Evolutionary conservation across 2,113 vertebrate genomes (phyloP).

Genomic region (Chionomys nivalis): DNA sequence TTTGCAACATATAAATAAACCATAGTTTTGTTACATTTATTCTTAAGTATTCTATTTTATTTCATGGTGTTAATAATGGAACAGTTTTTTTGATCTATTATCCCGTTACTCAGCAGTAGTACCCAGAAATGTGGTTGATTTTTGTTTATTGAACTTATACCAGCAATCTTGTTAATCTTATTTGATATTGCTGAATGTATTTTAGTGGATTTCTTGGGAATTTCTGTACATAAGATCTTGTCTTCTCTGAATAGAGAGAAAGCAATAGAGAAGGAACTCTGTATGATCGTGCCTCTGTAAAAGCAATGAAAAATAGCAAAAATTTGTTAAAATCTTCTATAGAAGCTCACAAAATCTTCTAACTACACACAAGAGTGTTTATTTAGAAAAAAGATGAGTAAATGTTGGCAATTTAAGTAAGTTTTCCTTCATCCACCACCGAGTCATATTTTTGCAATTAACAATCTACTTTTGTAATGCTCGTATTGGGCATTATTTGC

Average conservation of each 20-base stretch:
- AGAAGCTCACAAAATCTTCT: background rate
- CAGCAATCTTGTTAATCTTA: background rate
- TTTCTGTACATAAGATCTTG: background rate
- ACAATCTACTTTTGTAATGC: background rate
- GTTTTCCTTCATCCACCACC: background rate
- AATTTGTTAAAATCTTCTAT: background rate
- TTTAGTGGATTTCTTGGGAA: background rate
- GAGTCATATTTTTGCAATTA: background rate
- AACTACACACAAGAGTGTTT: background rate
- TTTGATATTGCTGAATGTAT: conserved; percentile 6
- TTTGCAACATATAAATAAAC: background rate
- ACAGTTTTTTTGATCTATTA: background rate
- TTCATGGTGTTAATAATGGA: background rate
- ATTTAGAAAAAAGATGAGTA: conserved; percentile 28
- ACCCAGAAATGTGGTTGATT: background rate
- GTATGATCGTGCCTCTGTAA: background rate
- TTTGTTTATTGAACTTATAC: background rate
- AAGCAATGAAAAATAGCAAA: background rate
- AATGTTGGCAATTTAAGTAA: background rate
- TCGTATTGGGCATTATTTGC: background rate
- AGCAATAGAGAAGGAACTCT: background rate
- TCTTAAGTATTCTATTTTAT: conserved; percentile 16
- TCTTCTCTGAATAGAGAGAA: conserved; percentile 4
- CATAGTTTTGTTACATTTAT: background rate
- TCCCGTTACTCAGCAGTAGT: background rate